Conservation (phyloP, 2,888 invertebrate genomes). For the Mesopsocus fuscifrons region DNA sequence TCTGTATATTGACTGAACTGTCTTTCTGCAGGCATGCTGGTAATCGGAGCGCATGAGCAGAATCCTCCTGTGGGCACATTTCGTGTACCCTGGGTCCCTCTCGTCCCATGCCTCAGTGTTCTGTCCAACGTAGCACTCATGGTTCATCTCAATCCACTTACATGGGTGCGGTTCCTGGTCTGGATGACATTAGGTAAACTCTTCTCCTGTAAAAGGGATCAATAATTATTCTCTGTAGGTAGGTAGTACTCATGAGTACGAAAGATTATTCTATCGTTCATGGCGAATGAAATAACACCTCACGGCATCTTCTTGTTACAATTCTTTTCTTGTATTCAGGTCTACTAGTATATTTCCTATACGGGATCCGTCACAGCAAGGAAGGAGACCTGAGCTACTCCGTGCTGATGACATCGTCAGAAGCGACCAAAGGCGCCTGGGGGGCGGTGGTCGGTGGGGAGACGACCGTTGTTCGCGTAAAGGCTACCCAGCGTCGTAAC, state of each 20-base stretch:
- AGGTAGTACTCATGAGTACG: too few relatives aligned
- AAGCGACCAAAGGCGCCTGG: constrained; percentile 41
- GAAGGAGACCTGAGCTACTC: constrained; percentile 48
- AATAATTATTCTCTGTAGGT: too few relatives aligned
- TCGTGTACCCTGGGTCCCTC: constrained; percentile 63
- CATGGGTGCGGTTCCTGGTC: constrained; percentile 68
- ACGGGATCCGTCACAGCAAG: constrained; percentile 72
- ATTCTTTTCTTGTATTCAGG: constrained; percentile 42
- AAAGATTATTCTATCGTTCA: neutral
- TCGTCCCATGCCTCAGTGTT: constrained; percentile 60
- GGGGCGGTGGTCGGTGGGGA: constrained; percentile 23
- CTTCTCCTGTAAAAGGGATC: too few relatives aligned
- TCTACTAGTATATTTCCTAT: constrained; percentile 60
- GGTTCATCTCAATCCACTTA: constrained; percentile 59
- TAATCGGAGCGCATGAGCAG: constrained; percentile 60
- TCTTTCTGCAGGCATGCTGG: constrained; percentile 45
- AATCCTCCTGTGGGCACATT: constrained; percentile 49
- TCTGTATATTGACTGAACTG: too few relatives aligned
- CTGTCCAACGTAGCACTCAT: constrained; percentile 65
- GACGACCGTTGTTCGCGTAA: neutral
- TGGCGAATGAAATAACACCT: neutral
- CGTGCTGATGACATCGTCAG: constrained; percentile 41
- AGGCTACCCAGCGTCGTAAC: neutral
- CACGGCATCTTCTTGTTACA: too few relatives aligned
- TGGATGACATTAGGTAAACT: constrained; percentile 68